Evolutionary conservation across 2,113 vertebrate genomes (phyloP).

Genomic region (Rhynchopsitta pachyrhyncha): DNA sequence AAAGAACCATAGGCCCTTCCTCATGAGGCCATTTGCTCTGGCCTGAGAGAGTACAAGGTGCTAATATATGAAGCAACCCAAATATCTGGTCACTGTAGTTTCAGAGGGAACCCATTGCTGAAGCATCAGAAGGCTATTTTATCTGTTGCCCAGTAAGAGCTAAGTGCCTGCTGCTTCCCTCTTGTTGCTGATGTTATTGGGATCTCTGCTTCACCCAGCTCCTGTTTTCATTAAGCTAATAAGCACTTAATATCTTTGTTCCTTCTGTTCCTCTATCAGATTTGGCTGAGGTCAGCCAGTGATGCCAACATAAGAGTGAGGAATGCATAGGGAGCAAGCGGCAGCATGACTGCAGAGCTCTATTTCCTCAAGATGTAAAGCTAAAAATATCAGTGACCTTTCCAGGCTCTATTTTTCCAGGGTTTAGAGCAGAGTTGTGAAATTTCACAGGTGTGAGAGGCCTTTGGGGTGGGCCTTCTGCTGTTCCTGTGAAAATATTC

Average conservation of each 20-base stretch:
- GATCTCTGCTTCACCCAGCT: background rate
- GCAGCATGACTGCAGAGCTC: background rate
- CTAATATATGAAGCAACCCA: background rate
- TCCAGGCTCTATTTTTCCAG: conserved; percentile 27
- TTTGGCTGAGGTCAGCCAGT: background rate
- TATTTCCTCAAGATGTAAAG: conserved; percentile 14
- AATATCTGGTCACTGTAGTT: background rate
- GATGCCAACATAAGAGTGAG: background rate
- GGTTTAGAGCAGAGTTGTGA: conserved; percentile 59
- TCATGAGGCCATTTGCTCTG: background rate
- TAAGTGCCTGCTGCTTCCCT: background rate
- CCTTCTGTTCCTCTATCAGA: background rate
- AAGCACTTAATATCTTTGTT: background rate
- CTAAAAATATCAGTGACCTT: conserved; percentile 67
- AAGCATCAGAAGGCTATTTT: background rate
- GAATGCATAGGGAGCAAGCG: background rate
- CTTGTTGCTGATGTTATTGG: background rate
- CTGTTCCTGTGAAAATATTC: conserved; percentile 63
- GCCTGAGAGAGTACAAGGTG: background rate
- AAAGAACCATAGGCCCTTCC: background rate
- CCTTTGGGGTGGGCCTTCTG: conserved; percentile 63
- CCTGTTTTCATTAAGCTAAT: background rate
- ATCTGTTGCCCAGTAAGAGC: background rate
- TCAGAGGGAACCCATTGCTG: background rate
- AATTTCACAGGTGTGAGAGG: conserved; percentile 56